Conservation (phyloP, 2,797 vertebrate species). For the Paramormyrops hopkinsi region DNA sequence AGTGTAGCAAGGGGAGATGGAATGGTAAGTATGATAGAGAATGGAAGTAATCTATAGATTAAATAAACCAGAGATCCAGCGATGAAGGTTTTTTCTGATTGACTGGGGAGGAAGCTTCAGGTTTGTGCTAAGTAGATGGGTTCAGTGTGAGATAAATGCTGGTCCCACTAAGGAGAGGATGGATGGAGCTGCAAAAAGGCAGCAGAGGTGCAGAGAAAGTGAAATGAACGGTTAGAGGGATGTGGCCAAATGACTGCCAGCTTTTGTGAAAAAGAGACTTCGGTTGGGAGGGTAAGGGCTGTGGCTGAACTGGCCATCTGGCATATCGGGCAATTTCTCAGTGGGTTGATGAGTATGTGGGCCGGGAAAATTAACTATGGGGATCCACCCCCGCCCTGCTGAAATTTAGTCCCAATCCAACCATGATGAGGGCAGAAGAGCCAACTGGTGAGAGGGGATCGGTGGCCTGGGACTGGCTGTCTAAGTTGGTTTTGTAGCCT, state of each 20-base stretch:
- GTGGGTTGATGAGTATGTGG: background rate
- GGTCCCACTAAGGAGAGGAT: background rate
- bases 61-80: background rate
- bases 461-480: background rate
- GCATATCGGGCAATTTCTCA: background rate
- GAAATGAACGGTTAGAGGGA: background rate
- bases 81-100: background rate
- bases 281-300: background rate
- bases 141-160: background rate
- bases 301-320: background rate
- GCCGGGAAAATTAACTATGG: background rate
- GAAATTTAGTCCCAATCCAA: background rate
- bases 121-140: background rate
- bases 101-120: background rate
- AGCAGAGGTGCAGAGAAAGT: background rate
- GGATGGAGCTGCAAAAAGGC: background rate
- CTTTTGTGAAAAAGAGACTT: background rate
- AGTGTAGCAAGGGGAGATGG: background rate
- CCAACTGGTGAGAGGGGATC: background rate
- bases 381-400: background rate
- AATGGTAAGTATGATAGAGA: background rate
- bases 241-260: background rate
- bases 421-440: background rate
- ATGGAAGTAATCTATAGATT: background rate
- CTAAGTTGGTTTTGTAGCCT: background rate